These are phyloP conservation scores for Sylvia atricapilla DNA, from an alignment of 2,113 vertebrate genomes.

Conservation along the genomic window DNA sequence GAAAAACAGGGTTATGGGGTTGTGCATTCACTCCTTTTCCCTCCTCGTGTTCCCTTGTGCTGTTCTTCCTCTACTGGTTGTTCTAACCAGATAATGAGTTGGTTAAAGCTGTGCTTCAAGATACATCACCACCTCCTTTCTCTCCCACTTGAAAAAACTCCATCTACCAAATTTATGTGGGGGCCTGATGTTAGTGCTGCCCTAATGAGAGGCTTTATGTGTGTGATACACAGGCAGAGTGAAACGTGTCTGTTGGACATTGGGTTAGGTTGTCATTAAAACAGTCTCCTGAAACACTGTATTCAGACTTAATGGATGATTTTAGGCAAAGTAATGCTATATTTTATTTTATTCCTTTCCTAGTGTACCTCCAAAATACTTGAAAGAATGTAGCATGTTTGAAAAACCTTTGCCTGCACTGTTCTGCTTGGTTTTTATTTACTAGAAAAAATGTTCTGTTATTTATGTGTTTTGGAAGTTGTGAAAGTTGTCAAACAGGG, in stretches of 20 bases:
- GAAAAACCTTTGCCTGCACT: background rate
- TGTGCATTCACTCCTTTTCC: background rate
- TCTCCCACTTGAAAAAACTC: background rate
- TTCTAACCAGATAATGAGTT: background rate
- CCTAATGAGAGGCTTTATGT: background rate
- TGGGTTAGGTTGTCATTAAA: background rate
- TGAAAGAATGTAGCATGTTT: background rate
- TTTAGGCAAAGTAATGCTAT: background rate
- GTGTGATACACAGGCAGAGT: background rate
- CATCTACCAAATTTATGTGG: background rate
- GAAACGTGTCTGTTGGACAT: fast-evolving
- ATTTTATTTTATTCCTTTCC: background rate
- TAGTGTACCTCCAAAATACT: background rate
- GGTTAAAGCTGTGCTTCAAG: background rate
- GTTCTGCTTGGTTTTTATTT: background rate
- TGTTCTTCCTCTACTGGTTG: background rate
- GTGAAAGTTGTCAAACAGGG: background rate
- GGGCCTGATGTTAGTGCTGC: background rate
- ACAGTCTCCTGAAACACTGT: background rate
- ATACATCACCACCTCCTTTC: fast-evolving
- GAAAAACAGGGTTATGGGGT: background rate
- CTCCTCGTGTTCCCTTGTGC: background rate
- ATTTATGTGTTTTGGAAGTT: background rate
- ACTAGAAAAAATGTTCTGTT: background rate
- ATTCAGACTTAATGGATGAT: background rate